A percentile compares a stretch with the other conserved stretches of the same genome.
These are phyloP conservation scores for Esperia sulphurella DNA, from an alignment of 2,888 invertebrate genomes.

Conservation along the genomic window DNA sequence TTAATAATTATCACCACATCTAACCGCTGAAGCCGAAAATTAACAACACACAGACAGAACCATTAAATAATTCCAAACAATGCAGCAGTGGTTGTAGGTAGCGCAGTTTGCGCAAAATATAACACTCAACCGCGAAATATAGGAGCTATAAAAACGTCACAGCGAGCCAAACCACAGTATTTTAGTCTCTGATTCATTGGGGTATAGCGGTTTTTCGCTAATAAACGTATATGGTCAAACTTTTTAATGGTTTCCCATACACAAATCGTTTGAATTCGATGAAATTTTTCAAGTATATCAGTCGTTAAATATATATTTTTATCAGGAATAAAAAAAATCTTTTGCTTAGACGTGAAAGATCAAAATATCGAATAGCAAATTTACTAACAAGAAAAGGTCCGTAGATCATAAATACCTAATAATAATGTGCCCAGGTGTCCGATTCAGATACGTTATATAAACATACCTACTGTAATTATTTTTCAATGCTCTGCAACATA, in stretches of 20 bases:
- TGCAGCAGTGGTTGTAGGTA: slow-evolving; percentile 22
- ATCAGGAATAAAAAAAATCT: no score
- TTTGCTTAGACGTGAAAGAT: no score
- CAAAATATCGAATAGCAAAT: no score
- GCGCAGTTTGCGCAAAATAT: slow-evolving; percentile 44
- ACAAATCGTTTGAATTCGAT: background rate
- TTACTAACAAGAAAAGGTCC: no score
- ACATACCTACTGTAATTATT: no score
- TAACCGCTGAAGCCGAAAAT: background rate
- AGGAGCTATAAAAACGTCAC: slow-evolving; percentile 37
- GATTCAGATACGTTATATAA: no score
- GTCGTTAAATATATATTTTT: no score
- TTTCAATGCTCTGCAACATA: no score
- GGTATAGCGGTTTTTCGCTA: slow-evolving; percentile 6
- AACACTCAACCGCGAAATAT: slow-evolving; percentile 49
- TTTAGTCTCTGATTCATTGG: slow-evolving; percentile 29
- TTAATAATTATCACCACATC: no score
- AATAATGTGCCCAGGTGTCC: no score
- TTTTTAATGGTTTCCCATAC: background rate
- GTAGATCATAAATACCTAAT: no score
- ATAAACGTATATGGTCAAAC: slow-evolving; percentile 1
- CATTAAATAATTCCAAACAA: slow-evolving; percentile 50
- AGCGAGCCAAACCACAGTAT: slow-evolving; percentile 23
- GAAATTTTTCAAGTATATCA: no score
- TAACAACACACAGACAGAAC: slow-evolving; percentile 19